Conservation (phyloP, 1,140 invertebrate species). For the Aplysia californica region DNA sequence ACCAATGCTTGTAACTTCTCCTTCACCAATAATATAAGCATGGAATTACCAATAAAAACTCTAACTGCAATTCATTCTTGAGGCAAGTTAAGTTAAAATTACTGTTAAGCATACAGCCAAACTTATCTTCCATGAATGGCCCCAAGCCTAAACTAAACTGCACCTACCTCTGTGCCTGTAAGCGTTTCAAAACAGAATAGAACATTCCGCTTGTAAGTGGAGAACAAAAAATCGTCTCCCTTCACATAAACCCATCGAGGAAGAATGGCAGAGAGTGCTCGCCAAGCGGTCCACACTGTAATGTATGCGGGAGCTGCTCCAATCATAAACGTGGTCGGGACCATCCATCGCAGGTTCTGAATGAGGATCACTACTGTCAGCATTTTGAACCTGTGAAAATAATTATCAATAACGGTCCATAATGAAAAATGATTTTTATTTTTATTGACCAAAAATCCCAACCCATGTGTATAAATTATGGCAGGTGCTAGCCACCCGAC, state of each 20-base stretch:
- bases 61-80: not conserved
- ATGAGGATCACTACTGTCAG: slow-evolving; percentile 15
- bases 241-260: slow-evolving; percentile 26
- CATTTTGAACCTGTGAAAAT: slow-evolving; percentile 1
- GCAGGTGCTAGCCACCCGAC: too few relatives aligned
- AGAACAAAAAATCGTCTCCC: slow-evolving; percentile 28
- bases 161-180: slow-evolving; percentile 15
- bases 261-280: not conserved
- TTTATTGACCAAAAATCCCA: too few relatives aligned
- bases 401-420: too few relatives aligned
- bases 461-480: too few relatives aligned
- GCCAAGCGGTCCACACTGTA: slow-evolving; percentile 8
- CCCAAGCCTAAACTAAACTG: not conserved
- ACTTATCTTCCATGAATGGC: not conserved
- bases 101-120: not conserved
- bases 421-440: too few relatives aligned
- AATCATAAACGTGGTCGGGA: slow-evolving; percentile 21
- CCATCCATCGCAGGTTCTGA: slow-evolving; percentile 18
- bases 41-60: not conserved
- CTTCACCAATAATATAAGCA: not conserved
- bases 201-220: slow-evolving; percentile 23
- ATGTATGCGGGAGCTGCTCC: slow-evolving; percentile 27
- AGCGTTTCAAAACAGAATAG: slow-evolving; percentile 25
- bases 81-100: not conserved
- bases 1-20: too few relatives aligned